Evolutionary conservation across 2,797 vertebrate species (phyloP).

Genomic region (Clarias pachynema): DNA sequence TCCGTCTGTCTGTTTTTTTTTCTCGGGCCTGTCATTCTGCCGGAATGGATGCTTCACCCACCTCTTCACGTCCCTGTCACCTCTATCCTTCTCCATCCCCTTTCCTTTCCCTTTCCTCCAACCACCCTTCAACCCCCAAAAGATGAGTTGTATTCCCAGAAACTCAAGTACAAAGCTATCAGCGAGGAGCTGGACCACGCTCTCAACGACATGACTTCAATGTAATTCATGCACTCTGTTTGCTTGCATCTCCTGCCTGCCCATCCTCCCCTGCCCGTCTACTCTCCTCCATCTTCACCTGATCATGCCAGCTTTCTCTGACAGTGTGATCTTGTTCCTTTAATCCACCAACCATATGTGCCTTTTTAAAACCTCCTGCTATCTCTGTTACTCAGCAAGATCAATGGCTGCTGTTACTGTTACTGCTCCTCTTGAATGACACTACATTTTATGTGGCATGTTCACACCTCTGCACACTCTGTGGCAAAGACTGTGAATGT

Average conservation of each 20-base stretch:
- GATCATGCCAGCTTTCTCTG: slow-evolving; percentile 7
- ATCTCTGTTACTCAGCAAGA: slow-evolving; percentile 50
- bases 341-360: slow-evolving; percentile 11
- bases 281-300: slow-evolving; percentile 12
- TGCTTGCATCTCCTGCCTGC: slow-evolving; percentile 58
- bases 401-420: slow-evolving; percentile 32
- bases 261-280: neutral
- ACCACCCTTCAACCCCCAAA: slow-evolving; percentile 62
- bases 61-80: slow-evolving; percentile 59
- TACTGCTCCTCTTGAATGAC: slow-evolving; percentile 4
- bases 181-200: slow-evolving; percentile 99
- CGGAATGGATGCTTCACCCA: slow-evolving; percentile 66
- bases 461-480: neutral
- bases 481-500: slow-evolving; percentile 1
- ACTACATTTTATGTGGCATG: slow-evolving; percentile 27
- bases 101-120: slow-evolving; percentile 57
- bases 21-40: slow-evolving; percentile 47
- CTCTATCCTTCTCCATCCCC: slow-evolving; percentile 61
- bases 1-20: slow-evolving; percentile 31
- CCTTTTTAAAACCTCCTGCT: slow-evolving; percentile 32
- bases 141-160: slow-evolving; percentile 99
- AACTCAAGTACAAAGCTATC: slow-evolving; percentile 99
- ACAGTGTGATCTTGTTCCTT: slow-evolving; percentile 7
- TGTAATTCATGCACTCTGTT: slow-evolving; percentile 84
- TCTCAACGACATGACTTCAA: slow-evolving; percentile 99